These are phyloP conservation scores for Poecilia picta DNA, from an alignment of 2,797 vertebrate genomes.

Conservation along the genomic window DNA sequence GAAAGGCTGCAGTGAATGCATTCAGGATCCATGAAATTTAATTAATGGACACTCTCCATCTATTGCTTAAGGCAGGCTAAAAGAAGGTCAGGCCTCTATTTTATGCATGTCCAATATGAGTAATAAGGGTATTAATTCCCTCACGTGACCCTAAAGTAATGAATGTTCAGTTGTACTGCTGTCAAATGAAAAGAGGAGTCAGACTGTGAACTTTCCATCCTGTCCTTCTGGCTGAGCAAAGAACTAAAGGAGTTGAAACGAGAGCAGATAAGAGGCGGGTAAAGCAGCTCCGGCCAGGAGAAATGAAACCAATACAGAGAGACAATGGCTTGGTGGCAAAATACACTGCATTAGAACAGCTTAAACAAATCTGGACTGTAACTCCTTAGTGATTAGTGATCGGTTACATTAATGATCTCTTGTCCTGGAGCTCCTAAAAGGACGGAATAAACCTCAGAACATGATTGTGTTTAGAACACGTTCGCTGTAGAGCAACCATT, in stretches of 20 bases:
- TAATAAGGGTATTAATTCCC: conserved; percentile 72
- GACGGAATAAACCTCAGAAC: not conserved
- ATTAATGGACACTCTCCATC: conserved; percentile 60
- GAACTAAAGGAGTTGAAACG: conserved; percentile 22
- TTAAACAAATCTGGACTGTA: not conserved
- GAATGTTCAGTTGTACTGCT: conserved; percentile 45
- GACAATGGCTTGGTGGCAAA: not conserved
- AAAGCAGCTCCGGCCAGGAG: not conserved
- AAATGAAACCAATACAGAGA: not conserved
- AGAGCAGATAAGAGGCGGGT: conserved; percentile 2
- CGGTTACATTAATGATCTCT: not conserved
- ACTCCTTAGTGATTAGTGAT: not conserved
- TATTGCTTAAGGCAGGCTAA: conserved; percentile 59
- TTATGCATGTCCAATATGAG: conserved; percentile 70
- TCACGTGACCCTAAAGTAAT: conserved; percentile 61
- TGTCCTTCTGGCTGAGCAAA: conserved; percentile 10
- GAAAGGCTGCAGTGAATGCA: conserved; percentile 19
- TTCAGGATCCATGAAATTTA: conserved; percentile 50
- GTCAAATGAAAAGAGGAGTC: conserved; percentile 39
- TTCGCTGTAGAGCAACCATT: not conserved
- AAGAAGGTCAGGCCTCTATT: conserved; percentile 68
- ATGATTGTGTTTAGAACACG: not conserved
- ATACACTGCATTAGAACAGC: not conserved
- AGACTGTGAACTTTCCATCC: conserved; percentile 21
- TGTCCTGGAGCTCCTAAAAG: too few relatives aligned